Evolutionary conservation across 2,113 vertebrate genomes (phyloP).

Genomic region (Ramphastos sulfuratus): DNA sequence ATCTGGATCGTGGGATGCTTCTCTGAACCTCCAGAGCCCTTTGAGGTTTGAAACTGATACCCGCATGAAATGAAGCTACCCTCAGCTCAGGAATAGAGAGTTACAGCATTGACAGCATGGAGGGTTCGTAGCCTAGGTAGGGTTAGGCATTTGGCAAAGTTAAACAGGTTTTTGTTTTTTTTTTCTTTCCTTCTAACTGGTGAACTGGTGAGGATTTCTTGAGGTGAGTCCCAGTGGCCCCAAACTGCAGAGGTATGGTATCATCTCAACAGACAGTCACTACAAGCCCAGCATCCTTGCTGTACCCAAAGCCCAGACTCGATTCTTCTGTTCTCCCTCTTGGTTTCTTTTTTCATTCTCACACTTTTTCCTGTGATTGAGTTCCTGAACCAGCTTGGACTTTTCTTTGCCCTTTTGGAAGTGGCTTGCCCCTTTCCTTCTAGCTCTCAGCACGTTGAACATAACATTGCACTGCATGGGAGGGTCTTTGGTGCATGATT

Average conservation of each 20-base stretch:
- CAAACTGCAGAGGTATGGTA: neutral
- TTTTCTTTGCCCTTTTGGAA: neutral
- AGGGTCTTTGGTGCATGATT: slow-evolving; percentile 10
- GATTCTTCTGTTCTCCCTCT: neutral
- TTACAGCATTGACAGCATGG: neutral
- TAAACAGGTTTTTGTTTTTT: neutral
- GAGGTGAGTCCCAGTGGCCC: neutral
- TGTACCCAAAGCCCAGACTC: neutral
- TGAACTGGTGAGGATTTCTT: neutral
- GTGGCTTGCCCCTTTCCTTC: neutral
- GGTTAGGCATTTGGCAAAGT: slow-evolving; percentile 16
- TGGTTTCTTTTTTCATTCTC: neutral
- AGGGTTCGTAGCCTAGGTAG: neutral
- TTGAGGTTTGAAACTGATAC: slow-evolving; percentile 52
- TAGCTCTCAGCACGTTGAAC: neutral
- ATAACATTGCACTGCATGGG: neutral
- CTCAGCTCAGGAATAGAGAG: slow-evolving; percentile 41
- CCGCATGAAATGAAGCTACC: slow-evolving; percentile 42
- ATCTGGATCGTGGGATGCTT: slow-evolving; percentile 30
- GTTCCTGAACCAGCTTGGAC: neutral
- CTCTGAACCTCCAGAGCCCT: slow-evolving; percentile 30
- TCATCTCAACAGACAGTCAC: neutral
- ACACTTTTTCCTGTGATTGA: neutral
- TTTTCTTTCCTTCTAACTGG: neutral
- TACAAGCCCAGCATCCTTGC: neutral